Evolutionary conservation across 2,888 invertebrate genomes (phyloP).

Genomic region (Euzetes globulus): DNA sequence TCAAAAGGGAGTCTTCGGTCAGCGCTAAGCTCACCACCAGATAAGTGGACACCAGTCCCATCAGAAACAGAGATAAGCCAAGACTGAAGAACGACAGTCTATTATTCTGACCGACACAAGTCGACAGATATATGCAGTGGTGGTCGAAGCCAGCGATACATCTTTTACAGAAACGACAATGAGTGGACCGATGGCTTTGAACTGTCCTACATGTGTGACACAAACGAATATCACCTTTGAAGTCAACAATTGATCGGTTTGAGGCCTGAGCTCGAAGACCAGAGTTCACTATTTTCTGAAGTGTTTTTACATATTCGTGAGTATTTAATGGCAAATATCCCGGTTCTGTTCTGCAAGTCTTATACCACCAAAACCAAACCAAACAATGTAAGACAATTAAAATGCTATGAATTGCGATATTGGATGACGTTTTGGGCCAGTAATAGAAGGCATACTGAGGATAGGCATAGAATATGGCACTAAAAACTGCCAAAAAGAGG

Average conservation of each 20-base stretch:
- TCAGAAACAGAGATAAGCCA: background rate
- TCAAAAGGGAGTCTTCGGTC: background rate
- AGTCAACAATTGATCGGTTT: background rate
- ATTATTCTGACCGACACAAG: constrained; percentile 17
- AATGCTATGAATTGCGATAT: background rate
- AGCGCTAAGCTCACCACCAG: background rate
- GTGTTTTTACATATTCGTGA: background rate
- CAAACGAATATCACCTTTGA: background rate
- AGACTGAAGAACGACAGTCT: background rate
- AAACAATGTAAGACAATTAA: background rate
- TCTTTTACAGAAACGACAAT: constrained; percentile 14
- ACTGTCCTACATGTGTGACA: constrained; percentile 12
- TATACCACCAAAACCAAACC: constrained; percentile 1
- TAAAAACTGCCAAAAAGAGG: background rate
- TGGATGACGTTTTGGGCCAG: background rate
- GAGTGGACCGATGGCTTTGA: background rate
- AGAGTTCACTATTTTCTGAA: background rate
- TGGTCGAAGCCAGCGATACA: constrained; percentile 4
- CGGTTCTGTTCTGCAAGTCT: background rate
- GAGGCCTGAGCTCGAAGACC: background rate
- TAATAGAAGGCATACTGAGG: constrained; percentile 8
- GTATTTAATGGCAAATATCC: constrained; percentile 6
- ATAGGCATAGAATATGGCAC: background rate
- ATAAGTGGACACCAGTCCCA: background rate
- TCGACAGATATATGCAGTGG: constrained; percentile 10